phyloP scores from a whole-genome alignment of 30 jellyfish, hydroid and myxozoan species.

The Rhopilema esculentum region DNA sequence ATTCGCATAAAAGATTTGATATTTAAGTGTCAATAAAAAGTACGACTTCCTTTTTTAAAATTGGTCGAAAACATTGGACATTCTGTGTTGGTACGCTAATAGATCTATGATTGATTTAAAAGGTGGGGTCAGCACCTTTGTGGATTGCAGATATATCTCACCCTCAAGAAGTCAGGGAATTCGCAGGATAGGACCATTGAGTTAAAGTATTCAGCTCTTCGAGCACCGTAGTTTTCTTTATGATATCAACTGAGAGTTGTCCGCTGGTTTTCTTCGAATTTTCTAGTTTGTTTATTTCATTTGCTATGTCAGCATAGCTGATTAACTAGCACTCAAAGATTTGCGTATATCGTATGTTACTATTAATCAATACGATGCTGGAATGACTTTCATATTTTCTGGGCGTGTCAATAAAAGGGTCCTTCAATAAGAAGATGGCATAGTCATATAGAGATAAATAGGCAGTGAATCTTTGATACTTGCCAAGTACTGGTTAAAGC shows the following conservation, averaged over 20 bases:
- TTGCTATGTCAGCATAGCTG: constrained; percentile 1
- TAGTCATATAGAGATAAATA: constrained; percentile 1
- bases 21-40: constrained; percentile 21
- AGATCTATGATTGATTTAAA: background rate
- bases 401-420: too few species aligned
- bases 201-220: constrained; percentile 1
- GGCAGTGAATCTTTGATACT: constrained; percentile 29
- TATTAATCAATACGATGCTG: too few species aligned
- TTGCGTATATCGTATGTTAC: constrained; percentile 1
- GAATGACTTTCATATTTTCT: too few species aligned
- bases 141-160: constrained; percentile 22
- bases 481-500: constrained; percentile 34
- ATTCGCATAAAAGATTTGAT: constrained; percentile 39
- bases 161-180: constrained; percentile 10
- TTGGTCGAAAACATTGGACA: constrained; percentile 14
- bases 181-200: constrained; percentile 19
- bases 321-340: constrained; percentile 1
- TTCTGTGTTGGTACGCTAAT: background rate
- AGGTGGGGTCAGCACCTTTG: constrained; percentile 20
- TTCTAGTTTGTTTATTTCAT: constrained; percentile 15
- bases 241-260: constrained; percentile 1
- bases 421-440: too few species aligned
- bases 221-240: background rate
- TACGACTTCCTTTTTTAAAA: background rate
- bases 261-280: constrained; percentile 14